A percentile compares a stretch with the other conserved stretches of the same genome.
These are phyloP conservation scores for Crypturellus tataupa DNA, from an alignment of 2,797 vertebrate genomes.

Conservation along the genomic window DNA sequence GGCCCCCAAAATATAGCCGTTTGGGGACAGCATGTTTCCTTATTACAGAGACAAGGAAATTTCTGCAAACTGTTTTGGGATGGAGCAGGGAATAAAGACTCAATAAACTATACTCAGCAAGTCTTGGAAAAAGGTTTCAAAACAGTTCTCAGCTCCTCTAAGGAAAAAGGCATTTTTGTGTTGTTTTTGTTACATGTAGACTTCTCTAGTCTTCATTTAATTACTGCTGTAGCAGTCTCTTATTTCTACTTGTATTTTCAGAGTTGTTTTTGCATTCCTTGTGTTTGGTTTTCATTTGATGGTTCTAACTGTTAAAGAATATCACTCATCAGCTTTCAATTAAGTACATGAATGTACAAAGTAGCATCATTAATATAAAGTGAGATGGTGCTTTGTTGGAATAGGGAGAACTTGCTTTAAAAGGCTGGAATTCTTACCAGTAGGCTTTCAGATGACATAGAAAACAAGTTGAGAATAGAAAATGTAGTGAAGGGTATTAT, in stretches of 20 bases:
- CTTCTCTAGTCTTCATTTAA: slow-evolving; percentile 6
- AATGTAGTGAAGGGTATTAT: neutral
- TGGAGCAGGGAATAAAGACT: neutral
- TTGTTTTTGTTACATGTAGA: neutral
- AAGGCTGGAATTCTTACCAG: neutral
- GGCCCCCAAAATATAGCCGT: neutral
- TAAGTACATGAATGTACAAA: slow-evolving; percentile 36
- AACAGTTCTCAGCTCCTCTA: neutral
- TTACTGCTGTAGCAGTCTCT: slow-evolving; percentile 16
- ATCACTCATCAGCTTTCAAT: slow-evolving; percentile 62
- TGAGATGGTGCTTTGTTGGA: slow-evolving; percentile 4
- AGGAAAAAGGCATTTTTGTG: neutral
- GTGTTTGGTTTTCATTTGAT: slow-evolving; percentile 21
- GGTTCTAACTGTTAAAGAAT: slow-evolving; percentile 43
- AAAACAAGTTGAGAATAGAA: neutral
- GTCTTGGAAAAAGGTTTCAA: neutral
- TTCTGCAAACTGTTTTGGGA: neutral
- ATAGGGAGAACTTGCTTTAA: slow-evolving; percentile 1
- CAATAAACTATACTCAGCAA: neutral
- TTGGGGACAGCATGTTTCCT: neutral
- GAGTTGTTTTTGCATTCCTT: slow-evolving; percentile 33
- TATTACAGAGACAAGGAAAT: neutral
- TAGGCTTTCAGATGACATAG: neutral
- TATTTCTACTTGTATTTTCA: slow-evolving; percentile 31
- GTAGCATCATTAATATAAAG: slow-evolving; percentile 36